Evolutionary conservation across 2,888 invertebrate species (phyloP), one percentile per base, ranked within the genome.

Genomic region (Lycaena phlaeas): DNA sequence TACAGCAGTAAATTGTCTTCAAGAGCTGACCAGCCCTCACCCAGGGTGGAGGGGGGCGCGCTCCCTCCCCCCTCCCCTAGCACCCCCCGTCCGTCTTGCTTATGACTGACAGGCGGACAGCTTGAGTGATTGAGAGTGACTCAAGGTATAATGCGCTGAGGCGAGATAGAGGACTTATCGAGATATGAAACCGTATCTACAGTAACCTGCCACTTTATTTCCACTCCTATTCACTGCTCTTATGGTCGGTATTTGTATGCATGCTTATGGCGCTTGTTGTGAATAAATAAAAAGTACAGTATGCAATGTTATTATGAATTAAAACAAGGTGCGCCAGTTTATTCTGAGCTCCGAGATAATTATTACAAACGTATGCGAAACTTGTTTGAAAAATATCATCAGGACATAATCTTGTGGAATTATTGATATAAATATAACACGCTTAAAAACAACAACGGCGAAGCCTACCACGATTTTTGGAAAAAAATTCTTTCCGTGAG

Each of bases 91-190:
- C 74, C 76, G 79, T 78, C 79, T 81, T 81, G 78, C 79, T 81
- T 82, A 82, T 84, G 84, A 84, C 68, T 79, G 81, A 82, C 79
- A 73, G 74, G 71, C 61, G 74, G 81, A 81, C 81, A 81, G 78
- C 67, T 77, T 77, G 79, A 82, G 81, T 82, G 81, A 82, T 82
- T 79, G 81, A 81, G 81, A 82, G 75, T 82, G 82, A 82, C 81
- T 81, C 70, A 70, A 70, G 76, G 73, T 79, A 79, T 81, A 81
- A 81, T 81, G 79, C 77, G 76, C 76, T 66, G 67, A 63, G 60
- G 72, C 75, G 73, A 68, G 72, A 69, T 66, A 65, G 61, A 34
- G 49, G 51, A 45, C 42, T 49, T 40, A 46, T 34, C 46, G 43
- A 9, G 34, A 44, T 52, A 47, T 49, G 70, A 65, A 49, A 66